These are phyloP conservation scores for Lochmaea crataegi DNA, from an alignment of 2,888 invertebrate genomes.

Conservation along the genomic window DNA sequence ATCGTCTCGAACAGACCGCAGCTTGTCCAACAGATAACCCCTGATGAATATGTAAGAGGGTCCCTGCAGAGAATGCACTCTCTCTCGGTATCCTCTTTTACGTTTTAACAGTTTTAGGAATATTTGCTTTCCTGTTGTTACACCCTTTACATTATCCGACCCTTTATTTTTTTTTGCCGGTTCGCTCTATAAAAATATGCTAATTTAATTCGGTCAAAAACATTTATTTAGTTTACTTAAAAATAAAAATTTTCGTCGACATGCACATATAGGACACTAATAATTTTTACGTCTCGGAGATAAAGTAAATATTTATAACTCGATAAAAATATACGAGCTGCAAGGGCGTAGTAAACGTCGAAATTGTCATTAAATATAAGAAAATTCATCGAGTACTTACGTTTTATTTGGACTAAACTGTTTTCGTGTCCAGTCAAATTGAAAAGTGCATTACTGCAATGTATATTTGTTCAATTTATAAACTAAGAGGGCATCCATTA, in stretches of 20 bases:
- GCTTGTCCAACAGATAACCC: conserved; percentile 63
- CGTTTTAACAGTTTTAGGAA: conserved; percentile 55
- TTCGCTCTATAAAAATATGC: no score
- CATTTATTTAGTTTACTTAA: no score
- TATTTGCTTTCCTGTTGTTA: conserved; percentile 52
- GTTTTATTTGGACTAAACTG: conserved; percentile 29
- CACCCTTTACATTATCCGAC: conserved; percentile 12
- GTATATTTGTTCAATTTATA: no score
- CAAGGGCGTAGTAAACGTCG: conserved; percentile 23
- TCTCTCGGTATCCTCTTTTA: conserved; percentile 52
- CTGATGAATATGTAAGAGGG: conserved; percentile 64
- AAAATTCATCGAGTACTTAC: conserved; percentile 26
- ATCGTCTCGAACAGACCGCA: conserved; percentile 62
- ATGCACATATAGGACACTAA: no score
- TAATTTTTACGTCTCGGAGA: no score
- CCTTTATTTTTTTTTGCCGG: no score
- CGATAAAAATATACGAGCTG: conserved; percentile 24
- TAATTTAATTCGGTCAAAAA: no score
- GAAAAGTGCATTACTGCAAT: no score
- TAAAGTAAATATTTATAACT: conserved; percentile 31
- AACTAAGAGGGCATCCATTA: no score
- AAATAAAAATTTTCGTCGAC: no score
- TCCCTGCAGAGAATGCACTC: conserved; percentile 51
- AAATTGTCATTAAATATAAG: conserved; percentile 24
- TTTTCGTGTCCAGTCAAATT: neutral